Percentiles rank a stretch among this genome's conserved stretches.
Evolutionary conservation across 2,113 vertebrate genomes (phyloP).

Genomic region (Dromiciops gliroides): DNA sequence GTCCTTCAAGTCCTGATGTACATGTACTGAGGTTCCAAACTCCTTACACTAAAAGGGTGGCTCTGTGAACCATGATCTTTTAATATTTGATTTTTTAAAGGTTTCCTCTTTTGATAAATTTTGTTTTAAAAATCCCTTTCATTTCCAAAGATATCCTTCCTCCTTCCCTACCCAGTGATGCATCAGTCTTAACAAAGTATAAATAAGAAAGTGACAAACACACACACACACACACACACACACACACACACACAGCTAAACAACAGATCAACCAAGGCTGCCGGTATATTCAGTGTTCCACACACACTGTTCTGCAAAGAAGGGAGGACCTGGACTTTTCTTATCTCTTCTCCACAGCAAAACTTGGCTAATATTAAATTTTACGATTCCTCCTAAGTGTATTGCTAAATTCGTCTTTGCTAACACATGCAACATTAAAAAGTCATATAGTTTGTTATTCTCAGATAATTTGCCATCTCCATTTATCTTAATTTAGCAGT

Average conservation of each 20-base stretch:
- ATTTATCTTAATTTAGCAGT: neutral
- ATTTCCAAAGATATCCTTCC: neutral
- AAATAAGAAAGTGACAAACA: neutral
- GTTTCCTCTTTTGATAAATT: neutral
- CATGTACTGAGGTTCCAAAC: neutral
- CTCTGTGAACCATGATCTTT: neutral
- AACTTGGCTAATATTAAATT: neutral
- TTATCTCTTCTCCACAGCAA: neutral
- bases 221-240: neutral
- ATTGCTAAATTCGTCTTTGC: neutral
- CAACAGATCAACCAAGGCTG: neutral
- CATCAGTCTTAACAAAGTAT: neutral
- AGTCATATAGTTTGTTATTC: neutral
- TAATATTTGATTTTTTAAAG: neutral
- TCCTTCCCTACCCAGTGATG: neutral
- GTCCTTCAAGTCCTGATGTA: neutral
- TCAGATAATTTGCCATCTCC: neutral
- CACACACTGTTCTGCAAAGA: neutral
- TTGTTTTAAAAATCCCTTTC: neutral
- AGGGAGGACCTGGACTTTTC: neutral
- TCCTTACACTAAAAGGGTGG: neutral
- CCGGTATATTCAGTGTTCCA: neutral
- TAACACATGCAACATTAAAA: neutral
- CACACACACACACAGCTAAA: neutral
- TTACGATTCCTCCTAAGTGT: neutral